Evolutionary conservation across 2,888 invertebrate genomes (phyloP).

Genomic region (Timandra comae): DNA sequence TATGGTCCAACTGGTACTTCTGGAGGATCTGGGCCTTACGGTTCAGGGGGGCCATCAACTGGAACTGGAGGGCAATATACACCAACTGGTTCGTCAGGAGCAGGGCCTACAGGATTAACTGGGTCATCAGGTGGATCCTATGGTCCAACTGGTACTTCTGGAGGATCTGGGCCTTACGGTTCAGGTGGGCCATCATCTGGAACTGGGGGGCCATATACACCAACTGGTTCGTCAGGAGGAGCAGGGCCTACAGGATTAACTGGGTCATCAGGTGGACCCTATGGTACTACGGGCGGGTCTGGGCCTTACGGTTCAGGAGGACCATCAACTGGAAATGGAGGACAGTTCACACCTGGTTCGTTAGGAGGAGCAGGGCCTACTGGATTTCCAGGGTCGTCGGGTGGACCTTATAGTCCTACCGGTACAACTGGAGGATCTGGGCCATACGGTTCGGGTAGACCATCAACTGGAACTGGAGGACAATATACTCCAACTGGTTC

Average conservation of each 20-base stretch:
- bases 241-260: slow-evolving; percentile 1
- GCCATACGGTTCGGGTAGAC: background rate
- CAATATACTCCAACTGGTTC: slow-evolving; percentile 7
- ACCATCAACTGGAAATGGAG: background rate
- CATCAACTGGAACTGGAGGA: slow-evolving; percentile 4
- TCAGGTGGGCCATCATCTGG: slow-evolving; percentile 1
- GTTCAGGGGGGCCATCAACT: background rate
- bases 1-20: background rate
- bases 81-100: background rate
- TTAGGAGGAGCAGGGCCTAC: background rate
- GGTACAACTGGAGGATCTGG: slow-evolving; percentile 3
- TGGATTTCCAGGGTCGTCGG: slow-evolving; percentile 1
- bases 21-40: background rate
- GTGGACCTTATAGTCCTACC: slow-evolving; percentile 1
- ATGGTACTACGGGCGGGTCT: background rate
- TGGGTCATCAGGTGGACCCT: slow-evolving; percentile 1
- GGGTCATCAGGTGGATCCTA: slow-evolving; percentile 1
- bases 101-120: slow-evolving; percentile 1
- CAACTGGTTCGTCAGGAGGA: background rate
- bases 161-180: background rate
- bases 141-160: background rate
- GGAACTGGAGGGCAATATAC: slow-evolving; percentile 1
- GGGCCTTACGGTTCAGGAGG: slow-evolving; percentile 1
- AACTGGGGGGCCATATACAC: background rate
- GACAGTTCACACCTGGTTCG: background rate